Percentiles rank a stretch among this genome's conserved stretches.
phyloP scores from a whole-genome alignment of 2,113 vertebrate genomes.

The Cyanoderma ruficeps region DNA sequence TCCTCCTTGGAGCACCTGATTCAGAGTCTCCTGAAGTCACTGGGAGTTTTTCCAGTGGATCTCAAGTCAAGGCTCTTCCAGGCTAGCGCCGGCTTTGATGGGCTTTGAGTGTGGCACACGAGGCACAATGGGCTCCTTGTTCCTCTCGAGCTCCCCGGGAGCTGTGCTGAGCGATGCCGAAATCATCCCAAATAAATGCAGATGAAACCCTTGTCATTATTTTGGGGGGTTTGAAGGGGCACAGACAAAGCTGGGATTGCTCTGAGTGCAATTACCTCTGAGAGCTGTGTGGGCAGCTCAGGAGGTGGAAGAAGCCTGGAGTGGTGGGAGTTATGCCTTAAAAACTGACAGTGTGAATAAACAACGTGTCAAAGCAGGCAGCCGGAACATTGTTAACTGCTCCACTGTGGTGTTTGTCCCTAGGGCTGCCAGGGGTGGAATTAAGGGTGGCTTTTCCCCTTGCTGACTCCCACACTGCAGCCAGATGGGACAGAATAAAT shows the following conservation, averaged over 20 bases:
- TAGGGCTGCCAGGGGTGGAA: neutral
- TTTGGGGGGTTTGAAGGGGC: neutral
- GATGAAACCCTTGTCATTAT: neutral
- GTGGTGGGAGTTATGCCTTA: neutral
- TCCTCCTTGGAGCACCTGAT: neutral
- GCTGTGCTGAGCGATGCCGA: neutral
- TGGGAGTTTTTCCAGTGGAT: neutral
- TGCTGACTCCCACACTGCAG: neutral
- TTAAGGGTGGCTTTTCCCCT: neutral
- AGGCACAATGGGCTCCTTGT: neutral
- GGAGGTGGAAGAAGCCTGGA: neutral
- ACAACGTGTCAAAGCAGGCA: accelerated
- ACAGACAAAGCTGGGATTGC: neutral
- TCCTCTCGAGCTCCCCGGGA: neutral
- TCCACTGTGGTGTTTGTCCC: accelerated
- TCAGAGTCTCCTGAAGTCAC: neutral
- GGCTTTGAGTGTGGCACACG: neutral
- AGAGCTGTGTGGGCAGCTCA: neutral
- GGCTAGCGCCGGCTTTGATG: neutral
- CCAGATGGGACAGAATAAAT: slow-evolving; percentile 18
- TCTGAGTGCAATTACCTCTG: neutral
- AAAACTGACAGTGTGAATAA: accelerated
- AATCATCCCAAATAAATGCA: neutral
- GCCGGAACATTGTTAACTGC: neutral
- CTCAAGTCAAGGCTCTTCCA: neutral